phyloP scores from a whole-genome alignment of 1,140 invertebrate genomes.

The Drosophila busckii region DNA sequence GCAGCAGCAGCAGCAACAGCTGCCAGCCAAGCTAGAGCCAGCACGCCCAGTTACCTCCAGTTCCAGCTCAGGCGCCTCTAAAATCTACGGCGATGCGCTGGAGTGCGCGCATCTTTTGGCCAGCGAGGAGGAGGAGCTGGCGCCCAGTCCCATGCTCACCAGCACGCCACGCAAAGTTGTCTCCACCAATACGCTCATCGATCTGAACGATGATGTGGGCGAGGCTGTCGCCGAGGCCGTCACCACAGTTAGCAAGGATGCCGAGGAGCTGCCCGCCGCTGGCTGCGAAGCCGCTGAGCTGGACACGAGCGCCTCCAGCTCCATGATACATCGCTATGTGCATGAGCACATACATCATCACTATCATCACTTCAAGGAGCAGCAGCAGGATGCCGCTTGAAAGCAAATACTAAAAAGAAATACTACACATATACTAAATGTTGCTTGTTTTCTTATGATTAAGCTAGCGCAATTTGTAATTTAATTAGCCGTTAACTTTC shows the following conservation, averaged over 20 bases:
- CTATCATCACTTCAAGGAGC: constrained; percentile 86
- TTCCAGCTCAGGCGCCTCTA: constrained; percentile 40
- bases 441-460: constrained; percentile 61
- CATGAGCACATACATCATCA: constrained; percentile 92
- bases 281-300: constrained; percentile 79
- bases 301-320: constrained; percentile 66
- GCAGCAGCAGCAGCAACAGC: constrained; percentile 22
- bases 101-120: constrained; percentile 74
- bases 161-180: constrained; percentile 60
- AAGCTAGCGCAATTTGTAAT: constrained; percentile 70
- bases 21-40: not conserved
- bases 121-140: constrained; percentile 66
- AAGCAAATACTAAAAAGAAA: not conserved
- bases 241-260: constrained; percentile 40
- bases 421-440: constrained; percentile 33
- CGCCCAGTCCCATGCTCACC: constrained; percentile 50
- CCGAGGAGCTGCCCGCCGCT: constrained; percentile 23
- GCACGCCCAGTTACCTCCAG: constrained; percentile 40
- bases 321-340: constrained; percentile 82
- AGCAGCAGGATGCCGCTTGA: constrained; percentile 59
- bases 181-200: constrained; percentile 60
- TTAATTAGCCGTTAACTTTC: constrained; percentile 45
- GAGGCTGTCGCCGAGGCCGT: constrained; percentile 60
- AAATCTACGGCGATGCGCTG: constrained; percentile 64
- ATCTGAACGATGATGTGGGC: constrained; percentile 60